Conservation (phyloP, 1,140 invertebrate genomes). For the Drosophila ercepeae region DNA sequence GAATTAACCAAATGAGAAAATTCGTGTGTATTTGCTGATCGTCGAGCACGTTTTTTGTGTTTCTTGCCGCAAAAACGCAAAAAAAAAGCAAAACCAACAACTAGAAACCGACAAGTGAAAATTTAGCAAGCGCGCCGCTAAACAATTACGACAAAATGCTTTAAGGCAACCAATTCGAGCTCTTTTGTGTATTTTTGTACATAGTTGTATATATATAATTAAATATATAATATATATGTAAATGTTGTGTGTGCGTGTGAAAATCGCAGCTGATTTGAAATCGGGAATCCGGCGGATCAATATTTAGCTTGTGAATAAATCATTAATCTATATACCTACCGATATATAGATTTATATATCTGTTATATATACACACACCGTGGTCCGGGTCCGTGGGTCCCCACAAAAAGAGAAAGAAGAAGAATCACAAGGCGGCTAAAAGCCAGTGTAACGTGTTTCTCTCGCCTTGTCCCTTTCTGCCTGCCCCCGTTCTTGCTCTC, state of each 20-base stretch:
- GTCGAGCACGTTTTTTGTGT: constrained; percentile 64
- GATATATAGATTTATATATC: constrained; percentile 9
- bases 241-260: constrained; percentile 24
- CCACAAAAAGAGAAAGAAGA: constrained; percentile 32
- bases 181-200: constrained; percentile 24
- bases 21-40: constrained; percentile 55
- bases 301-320: constrained; percentile 68
- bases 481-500: constrained; percentile 11
- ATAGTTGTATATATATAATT: constrained; percentile 36
- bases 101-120: constrained; percentile 27
- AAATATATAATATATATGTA: constrained; percentile 14
- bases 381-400: constrained; percentile 8
- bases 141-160: constrained; percentile 35
- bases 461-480: constrained; percentile 27
- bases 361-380: constrained; percentile 18
- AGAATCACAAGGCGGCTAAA: constrained; percentile 33
- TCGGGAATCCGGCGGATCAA: constrained; percentile 60
- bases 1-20: constrained; percentile 43
- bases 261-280: constrained; percentile 12
- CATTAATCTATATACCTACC: constrained; percentile 41
- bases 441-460: constrained; percentile 73
- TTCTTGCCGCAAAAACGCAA: constrained; percentile 31
- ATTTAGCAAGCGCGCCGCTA: constrained; percentile 1
- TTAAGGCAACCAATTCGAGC: constrained; percentile 27
- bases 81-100: not conserved